Evolutionary conservation across 2,113 vertebrate genomes (phyloP).

Genomic region (Uria lomvia): DNA sequence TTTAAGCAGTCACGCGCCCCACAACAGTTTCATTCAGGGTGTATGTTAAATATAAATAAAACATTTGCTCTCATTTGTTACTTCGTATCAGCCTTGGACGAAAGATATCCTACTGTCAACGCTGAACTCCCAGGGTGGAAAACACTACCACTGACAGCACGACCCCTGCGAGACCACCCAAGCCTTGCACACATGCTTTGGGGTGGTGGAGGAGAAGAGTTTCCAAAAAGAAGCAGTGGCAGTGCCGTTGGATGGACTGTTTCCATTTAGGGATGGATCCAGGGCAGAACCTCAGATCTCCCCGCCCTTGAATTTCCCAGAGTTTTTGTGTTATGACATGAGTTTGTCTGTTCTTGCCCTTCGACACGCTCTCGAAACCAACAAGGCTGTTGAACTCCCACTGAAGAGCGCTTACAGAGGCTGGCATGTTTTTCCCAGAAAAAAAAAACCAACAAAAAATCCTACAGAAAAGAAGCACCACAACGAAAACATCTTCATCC

Average conservation of each 20-base stretch:
- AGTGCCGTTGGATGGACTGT: background rate
- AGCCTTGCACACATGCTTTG: fast-evolving
- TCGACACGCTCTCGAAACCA: background rate
- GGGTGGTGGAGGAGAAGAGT: background rate
- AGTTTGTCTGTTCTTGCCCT: background rate
- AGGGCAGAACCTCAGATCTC: background rate
- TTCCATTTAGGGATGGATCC: background rate
- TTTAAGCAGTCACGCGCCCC: background rate
- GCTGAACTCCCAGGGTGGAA: fast-evolving
- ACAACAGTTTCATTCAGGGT: background rate
- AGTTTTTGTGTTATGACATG: background rate
- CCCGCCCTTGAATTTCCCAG: background rate
- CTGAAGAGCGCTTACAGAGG: background rate
- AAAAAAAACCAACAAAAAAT: background rate
- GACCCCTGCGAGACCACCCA: background rate
- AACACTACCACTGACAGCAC: background rate
- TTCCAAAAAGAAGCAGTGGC: background rate
- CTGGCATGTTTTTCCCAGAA: background rate
- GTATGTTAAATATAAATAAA: background rate
- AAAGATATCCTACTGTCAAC: background rate
- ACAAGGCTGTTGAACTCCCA: background rate
- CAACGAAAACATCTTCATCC: background rate
- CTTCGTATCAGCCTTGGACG: background rate
- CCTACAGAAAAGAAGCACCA: background rate
- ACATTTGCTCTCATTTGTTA: background rate